Percentiles rank a stretch among this genome's conserved stretches.
These are phyloP conservation scores for Zeugodacus cucurbitae DNA, from an alignment of 1,140 invertebrate genomes.

Conservation along the genomic window DNA sequence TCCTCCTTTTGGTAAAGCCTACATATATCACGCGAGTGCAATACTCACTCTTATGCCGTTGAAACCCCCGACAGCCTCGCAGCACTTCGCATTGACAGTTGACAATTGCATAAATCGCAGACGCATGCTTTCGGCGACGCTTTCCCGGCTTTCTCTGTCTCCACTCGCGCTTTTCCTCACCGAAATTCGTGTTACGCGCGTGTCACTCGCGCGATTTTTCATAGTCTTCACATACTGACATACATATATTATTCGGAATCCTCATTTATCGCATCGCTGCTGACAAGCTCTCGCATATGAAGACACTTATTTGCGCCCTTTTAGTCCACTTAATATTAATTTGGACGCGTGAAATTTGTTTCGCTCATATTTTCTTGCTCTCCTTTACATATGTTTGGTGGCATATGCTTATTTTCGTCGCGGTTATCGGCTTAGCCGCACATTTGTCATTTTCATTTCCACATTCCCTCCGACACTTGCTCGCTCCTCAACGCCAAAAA, in stretches of 20 bases:
- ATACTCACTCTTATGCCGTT: background rate
- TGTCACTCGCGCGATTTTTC: background rate
- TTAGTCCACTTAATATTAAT: background rate
- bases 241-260: background rate
- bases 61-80: background rate
- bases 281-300: constrained; percentile 1
- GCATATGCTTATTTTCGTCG: background rate
- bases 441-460: background rate
- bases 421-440: background rate
- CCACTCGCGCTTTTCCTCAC: background rate
- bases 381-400: background rate
- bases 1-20: background rate
- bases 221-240: background rate
- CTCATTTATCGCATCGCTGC: background rate
- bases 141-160: background rate
- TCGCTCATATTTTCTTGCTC: background rate
- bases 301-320: background rate
- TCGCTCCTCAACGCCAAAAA: background rate
- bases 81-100: background rate
- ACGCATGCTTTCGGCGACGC: background rate
- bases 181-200: background rate
- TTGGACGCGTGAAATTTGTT: background rate
- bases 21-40: background rate
- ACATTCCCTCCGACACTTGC: background rate
- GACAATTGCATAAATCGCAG: background rate